phyloP scores from a whole-genome alignment of 1,140 invertebrate genomes.

The Drosophila melanica region DNA sequence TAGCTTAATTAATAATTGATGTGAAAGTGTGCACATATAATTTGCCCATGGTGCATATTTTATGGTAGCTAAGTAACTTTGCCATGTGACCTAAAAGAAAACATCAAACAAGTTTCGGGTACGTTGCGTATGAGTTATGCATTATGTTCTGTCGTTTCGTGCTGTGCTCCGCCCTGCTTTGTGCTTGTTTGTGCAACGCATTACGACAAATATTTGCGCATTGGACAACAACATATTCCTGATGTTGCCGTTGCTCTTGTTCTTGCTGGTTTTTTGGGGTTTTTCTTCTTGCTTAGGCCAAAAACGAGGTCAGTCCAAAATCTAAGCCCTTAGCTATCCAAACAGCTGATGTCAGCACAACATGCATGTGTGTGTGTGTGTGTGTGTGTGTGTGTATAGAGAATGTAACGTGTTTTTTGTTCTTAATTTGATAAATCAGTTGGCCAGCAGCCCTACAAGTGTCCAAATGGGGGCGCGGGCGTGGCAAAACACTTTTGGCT shows the following conservation, averaged over 20 bases:
- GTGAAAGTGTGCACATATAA: slow-evolving; percentile 12
- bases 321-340: slow-evolving; percentile 47
- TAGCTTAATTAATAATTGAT: slow-evolving; percentile 37
- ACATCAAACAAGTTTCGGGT: slow-evolving; percentile 47
- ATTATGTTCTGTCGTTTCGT: slow-evolving; percentile 36
- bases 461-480: slow-evolving; percentile 18
- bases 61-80: slow-evolving; percentile 43
- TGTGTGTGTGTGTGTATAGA: slow-evolving; percentile 8
- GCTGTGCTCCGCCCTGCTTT: slow-evolving; percentile 18
- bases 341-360: slow-evolving; percentile 55
- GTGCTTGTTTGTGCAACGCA: slow-evolving; percentile 48
- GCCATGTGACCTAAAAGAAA: slow-evolving; percentile 38
- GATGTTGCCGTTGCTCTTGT: slow-evolving; percentile 10
- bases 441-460: slow-evolving; percentile 41
- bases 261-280: slow-evolving; percentile 22
- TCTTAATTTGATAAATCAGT: slow-evolving; percentile 48
- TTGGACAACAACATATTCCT: slow-evolving; percentile 48
- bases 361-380: slow-evolving; percentile 16
- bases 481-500: slow-evolving; percentile 37
- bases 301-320: slow-evolving; percentile 48
- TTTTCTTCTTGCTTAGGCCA: slow-evolving; percentile 34
- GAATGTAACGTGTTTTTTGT: slow-evolving; percentile 37
- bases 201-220: slow-evolving; percentile 54
- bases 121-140: slow-evolving; percentile 54
- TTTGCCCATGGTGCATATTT: slow-evolving; percentile 41